phyloP scores from a whole-genome alignment of 2,888 invertebrate species.

The Ophion slaviceki region DNA sequence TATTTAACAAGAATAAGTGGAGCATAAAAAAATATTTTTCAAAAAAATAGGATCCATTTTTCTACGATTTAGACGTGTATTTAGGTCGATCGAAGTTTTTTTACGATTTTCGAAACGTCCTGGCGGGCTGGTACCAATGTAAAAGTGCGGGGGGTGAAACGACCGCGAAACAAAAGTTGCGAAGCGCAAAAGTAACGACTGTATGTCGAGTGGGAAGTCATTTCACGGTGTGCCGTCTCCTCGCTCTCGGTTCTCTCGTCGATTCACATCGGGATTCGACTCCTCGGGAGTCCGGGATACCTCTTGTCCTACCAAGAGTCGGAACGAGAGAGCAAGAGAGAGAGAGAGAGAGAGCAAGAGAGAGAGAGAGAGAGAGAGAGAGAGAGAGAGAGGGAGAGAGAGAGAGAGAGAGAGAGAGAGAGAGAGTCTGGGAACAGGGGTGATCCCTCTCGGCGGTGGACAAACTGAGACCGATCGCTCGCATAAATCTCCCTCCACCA shows the following conservation, averaged over 20 bases:
- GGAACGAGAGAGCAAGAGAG: background rate
- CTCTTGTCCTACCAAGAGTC: slow-evolving; percentile 28
- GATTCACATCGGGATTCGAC: slow-evolving; percentile 28
- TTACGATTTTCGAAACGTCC: no score
- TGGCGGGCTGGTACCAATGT: no score
- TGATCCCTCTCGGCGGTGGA: slow-evolving; percentile 68
- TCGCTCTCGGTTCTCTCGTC: slow-evolving; percentile 37
- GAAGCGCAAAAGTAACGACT: slow-evolving; percentile 35
- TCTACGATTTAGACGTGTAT: no score
- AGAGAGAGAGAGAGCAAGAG: no score
- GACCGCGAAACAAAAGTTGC: slow-evolving; percentile 6
- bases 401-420: slow-evolving; percentile 31
- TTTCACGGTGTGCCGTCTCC: slow-evolving; percentile 55
- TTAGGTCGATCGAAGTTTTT: no score
- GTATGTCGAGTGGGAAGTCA: slow-evolving; percentile 64
- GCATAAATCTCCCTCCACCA: slow-evolving; percentile 80
- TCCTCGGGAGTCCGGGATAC: slow-evolving; percentile 42
- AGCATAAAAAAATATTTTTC: no score
- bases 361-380: slow-evolving; percentile 40
- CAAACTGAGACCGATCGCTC: slow-evolving; percentile 82
- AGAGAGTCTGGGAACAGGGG: slow-evolving; percentile 29
- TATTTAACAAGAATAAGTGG: no score
- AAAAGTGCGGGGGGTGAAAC: background rate
- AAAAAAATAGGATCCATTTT: no score
- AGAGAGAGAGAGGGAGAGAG: slow-evolving; percentile 11